Evolutionary conservation across 2,888 invertebrate species (phyloP).

Genomic region (Macrosiphum euphorbiae): DNA sequence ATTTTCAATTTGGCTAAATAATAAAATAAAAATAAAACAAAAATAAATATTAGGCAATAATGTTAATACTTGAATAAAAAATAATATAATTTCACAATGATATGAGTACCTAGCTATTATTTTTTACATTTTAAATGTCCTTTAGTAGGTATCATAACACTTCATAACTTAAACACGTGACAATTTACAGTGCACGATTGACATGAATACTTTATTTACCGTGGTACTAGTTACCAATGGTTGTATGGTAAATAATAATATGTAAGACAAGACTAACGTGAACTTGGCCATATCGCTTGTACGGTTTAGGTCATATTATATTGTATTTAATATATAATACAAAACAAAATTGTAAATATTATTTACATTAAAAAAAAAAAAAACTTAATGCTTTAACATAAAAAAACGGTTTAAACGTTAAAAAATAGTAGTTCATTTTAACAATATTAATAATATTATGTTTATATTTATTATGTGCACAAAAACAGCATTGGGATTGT

Average conservation of each 20-base stretch:
- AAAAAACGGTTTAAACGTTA: slow-evolving; percentile 57
- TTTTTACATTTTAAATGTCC: slow-evolving; percentile 32
- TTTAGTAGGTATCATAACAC: slow-evolving; percentile 61
- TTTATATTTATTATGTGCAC: slow-evolving; percentile 60
- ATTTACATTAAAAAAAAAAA: slow-evolving; percentile 54
- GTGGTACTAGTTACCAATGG: slow-evolving; percentile 51
- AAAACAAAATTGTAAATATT: slow-evolving; percentile 55
- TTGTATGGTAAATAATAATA: slow-evolving; percentile 47
- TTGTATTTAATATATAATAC: slow-evolving; percentile 47
- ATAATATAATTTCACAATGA: slow-evolving; percentile 58
- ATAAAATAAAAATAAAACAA: slow-evolving; percentile 63
- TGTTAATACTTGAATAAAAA: slow-evolving; percentile 61
- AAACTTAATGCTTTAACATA: slow-evolving; percentile 50
- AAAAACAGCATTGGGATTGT: slow-evolving; percentile 62
- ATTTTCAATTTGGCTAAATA: slow-evolving; percentile 65
- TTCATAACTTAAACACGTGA: slow-evolving; percentile 59
- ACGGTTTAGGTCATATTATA: slow-evolving; percentile 53
- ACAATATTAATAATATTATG: slow-evolving; percentile 54
- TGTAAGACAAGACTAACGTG: slow-evolving; percentile 33
- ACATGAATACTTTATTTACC: slow-evolving; percentile 40
- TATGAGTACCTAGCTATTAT: slow-evolving; percentile 59
- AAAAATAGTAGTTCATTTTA: slow-evolving; percentile 62
- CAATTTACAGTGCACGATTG: slow-evolving; percentile 46
- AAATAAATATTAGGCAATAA: slow-evolving; percentile 58
- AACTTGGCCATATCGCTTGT: slow-evolving; percentile 38